Base-by-base conservation (phyloP, 2,888 invertebrate genomes). In the Ephialtes manifestator region DNA sequence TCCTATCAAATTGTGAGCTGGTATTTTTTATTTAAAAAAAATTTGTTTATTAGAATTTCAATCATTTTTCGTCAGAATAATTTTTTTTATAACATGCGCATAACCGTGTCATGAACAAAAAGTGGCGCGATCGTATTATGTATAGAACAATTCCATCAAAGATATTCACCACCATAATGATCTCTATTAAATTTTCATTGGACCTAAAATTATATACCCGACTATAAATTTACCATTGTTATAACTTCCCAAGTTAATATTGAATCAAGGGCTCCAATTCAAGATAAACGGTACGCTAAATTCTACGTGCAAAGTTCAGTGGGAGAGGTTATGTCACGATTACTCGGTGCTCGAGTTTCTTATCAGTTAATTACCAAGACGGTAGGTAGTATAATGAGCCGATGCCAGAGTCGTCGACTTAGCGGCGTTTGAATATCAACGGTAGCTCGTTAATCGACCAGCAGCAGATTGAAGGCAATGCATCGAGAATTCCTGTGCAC, bases 401-500 rank as follows among this genome's bases (percentile, higher is more conserved):
- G 60, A 78, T 43, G 68, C 48, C 15, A 60, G 68, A 43, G n/a
- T 13, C 60, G 58, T 31, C 51, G 55, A 76, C 15, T 81, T 39
- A 39, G 31, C 70, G 18, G 39, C 48, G 58, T 31, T 81, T 24
- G 81, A 81, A 60, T 58, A 81, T 75, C 58, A 55, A 67, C 68
- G 48, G 20, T 60, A 55, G 72, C 72, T 55, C 39, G 55, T 72
- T 67, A 84, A 84, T 84, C 72, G 67, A 77, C 65, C 58, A 53
- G 48, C 67, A 43, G 58, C 43, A 46, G 51, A 77, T 84, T 77
- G 77, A 81, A 70, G 55, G 48, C 55, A 84, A 77, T 53, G 76
- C 71, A 63, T 84, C 84, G 46, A 24, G 53, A 84, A 84, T 84
- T 76, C 72, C 76, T 65, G 55, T 60, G 39, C 31, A 53, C 72